Percentiles rank a stretch among this genome's conserved stretches.
Evolutionary conservation across 2,113 vertebrate genomes (phyloP).

Genomic region (Burhinus oedicnemus): DNA sequence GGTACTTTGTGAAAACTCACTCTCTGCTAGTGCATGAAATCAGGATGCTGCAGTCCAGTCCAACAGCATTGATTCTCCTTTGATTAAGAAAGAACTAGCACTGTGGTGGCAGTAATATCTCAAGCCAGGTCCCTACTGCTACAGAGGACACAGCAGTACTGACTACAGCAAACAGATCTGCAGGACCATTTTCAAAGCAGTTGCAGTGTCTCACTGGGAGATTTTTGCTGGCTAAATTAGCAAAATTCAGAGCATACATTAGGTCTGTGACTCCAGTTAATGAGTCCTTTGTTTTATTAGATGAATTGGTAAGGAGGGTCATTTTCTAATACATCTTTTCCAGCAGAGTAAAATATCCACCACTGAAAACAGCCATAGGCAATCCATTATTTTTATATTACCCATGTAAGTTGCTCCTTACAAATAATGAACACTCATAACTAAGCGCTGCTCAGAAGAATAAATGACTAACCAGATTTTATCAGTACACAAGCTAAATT

Average conservation of each 20-base stretch:
- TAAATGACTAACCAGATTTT: constrained; percentile 86
- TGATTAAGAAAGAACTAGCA: not conserved
- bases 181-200: constrained; percentile 10
- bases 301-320: not conserved
- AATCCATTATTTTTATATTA: constrained; percentile 49
- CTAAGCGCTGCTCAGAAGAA: constrained; percentile 76
- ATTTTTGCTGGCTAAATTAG: constrained; percentile 48
- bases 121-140: not conserved
- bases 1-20: not conserved
- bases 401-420: constrained; percentile 34
- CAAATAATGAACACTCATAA: constrained; percentile 61
- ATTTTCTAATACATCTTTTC: constrained; percentile 41
- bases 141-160: not conserved
- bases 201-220: constrained; percentile 27
- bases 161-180: constrained; percentile 10
- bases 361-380: constrained; percentile 51
- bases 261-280: constrained; percentile 33
- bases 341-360: constrained; percentile 32
- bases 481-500: constrained; percentile 92
- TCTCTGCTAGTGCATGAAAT: not conserved
- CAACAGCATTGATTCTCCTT: not conserved
- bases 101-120: not conserved
- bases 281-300: constrained; percentile 39
- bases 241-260: constrained; percentile 46
- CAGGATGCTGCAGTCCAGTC: not conserved